Evolutionary conservation across 2,797 vertebrate genomes (phyloP).

Genomic region (Takifugu rubripes): DNA sequence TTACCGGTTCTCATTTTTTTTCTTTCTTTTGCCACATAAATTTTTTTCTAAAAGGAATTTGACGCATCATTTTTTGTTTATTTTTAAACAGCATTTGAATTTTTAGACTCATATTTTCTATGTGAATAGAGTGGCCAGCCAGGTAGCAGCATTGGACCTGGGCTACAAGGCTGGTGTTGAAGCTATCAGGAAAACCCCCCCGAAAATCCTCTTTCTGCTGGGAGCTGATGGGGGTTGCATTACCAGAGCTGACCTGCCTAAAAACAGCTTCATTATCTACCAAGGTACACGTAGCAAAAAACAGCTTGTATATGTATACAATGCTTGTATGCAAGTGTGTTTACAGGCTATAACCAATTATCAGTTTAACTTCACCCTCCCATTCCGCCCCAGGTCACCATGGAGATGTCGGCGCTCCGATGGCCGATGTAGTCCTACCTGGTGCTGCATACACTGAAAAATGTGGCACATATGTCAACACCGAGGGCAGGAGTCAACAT

Average conservation of each 20-base stretch:
- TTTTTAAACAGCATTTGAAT: background rate
- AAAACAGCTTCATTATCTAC: slow-evolving; percentile 89
- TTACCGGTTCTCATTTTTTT: too few relatives aligned
- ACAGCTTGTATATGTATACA: background rate
- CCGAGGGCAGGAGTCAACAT: slow-evolving; percentile 92
- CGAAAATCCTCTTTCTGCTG: slow-evolving; percentile 90
- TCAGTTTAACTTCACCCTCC: background rate
- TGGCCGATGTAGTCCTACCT: slow-evolving; percentile 92
- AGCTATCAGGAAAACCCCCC: slow-evolving; percentile 85
- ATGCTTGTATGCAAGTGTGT: background rate
- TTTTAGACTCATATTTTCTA: slow-evolving; percentile 10
- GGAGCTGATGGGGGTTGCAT: slow-evolving; percentile 91
- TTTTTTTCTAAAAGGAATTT: too few relatives aligned
- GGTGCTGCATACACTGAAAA: slow-evolving; percentile 97
- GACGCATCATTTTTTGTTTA: background rate
- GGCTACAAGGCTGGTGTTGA: slow-evolving; percentile 96
- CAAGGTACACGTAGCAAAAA: slow-evolving; percentile 79
- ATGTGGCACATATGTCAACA: slow-evolving; percentile 90
- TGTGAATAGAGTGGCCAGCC: slow-evolving; percentile 88
- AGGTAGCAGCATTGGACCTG: slow-evolving; percentile 94
- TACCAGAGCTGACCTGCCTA: slow-evolving; percentile 88
- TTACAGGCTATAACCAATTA: background rate
- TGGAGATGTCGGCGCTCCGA: slow-evolving; percentile 89
- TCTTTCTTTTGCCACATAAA: too few relatives aligned
- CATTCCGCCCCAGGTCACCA: slow-evolving; percentile 84